Evolutionary conservation across 2,113 vertebrate genomes (phyloP).

Genomic region (Alethe diademata): DNA sequence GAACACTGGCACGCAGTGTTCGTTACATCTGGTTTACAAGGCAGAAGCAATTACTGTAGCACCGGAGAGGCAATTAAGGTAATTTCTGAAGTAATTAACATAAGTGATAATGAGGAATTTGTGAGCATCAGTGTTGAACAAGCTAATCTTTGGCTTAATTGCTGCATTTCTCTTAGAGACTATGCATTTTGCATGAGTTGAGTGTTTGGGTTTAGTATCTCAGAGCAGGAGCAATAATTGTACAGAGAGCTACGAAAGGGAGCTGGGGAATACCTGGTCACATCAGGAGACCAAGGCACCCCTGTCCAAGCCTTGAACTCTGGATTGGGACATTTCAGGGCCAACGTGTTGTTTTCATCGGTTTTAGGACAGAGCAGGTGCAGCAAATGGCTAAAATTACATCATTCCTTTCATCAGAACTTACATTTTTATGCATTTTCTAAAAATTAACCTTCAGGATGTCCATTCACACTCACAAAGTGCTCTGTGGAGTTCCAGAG

Average conservation of each 20-base stretch:
- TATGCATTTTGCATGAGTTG: slow-evolving; percentile 20
- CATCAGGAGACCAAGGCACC: neutral
- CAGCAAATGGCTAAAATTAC: neutral
- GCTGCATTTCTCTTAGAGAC: neutral
- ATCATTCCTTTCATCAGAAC: neutral
- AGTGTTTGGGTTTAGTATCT: neutral
- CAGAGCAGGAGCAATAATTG: neutral
- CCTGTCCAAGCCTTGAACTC: neutral
- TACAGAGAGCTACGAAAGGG: neutral
- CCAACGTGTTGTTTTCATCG: neutral
- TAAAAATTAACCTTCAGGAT: neutral
- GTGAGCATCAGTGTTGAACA: slow-evolving; percentile 19
- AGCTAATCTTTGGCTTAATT: slow-evolving; percentile 64
- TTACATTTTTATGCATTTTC: neutral
- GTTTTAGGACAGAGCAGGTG: neutral
- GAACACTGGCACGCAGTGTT: neutral
- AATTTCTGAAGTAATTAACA: slow-evolving; percentile 68
- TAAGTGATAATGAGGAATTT: slow-evolving; percentile 64
- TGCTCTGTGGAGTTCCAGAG: neutral
- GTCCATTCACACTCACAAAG: neutral
- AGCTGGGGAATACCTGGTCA: neutral
- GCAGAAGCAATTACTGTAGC: slow-evolving; percentile 29
- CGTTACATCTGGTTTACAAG: slow-evolving; percentile 36
- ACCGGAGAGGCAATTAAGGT: slow-evolving; percentile 60
- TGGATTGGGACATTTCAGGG: neutral